A percentile compares a stretch with the other conserved stretches of the same genome.
Conservation (phyloP, 2,113 vertebrate genomes). For the Chloebia gouldiae region DNA sequence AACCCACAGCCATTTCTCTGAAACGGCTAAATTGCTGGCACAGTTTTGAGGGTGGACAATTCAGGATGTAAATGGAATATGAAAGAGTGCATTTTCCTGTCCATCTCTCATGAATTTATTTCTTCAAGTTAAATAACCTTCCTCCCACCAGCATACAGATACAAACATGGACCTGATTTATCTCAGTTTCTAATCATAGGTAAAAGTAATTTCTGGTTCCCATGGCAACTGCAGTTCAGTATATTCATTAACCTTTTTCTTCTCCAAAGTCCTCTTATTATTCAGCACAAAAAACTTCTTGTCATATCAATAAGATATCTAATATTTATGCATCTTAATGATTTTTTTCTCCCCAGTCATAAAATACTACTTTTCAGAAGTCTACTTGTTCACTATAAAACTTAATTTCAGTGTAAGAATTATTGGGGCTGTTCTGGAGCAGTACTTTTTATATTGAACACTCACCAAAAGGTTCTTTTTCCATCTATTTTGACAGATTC, state of each 20-base stretch:
- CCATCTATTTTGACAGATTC: constrained; percentile 48
- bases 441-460: constrained; percentile 44
- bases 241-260: constrained; percentile 56
- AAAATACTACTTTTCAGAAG: constrained; percentile 27
- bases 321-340: constrained; percentile 51
- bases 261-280: constrained; percentile 33
- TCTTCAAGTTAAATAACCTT: not conserved
- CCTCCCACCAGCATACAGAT: not conserved
- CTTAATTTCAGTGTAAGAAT: constrained; percentile 61
- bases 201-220: constrained; percentile 57
- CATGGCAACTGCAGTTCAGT: constrained; percentile 45
- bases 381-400: constrained; percentile 38
- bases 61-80: not conserved
- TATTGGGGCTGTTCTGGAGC: not conserved
- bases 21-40: not conserved
- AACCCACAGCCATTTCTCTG: not conserved
- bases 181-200: constrained; percentile 43
- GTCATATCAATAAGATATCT: constrained; percentile 45
- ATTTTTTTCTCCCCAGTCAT: constrained; percentile 22
- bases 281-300: constrained; percentile 23
- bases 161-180: not conserved
- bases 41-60: not conserved
- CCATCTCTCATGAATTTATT: not conserved
- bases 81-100: not conserved
- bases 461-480: not conserved